A percentile compares a stretch with the other conserved stretches of the same genome.
These are phyloP conservation scores for Myodes glareolus DNA, from an alignment of 2,113 vertebrate genomes.

Conservation along the genomic window DNA sequence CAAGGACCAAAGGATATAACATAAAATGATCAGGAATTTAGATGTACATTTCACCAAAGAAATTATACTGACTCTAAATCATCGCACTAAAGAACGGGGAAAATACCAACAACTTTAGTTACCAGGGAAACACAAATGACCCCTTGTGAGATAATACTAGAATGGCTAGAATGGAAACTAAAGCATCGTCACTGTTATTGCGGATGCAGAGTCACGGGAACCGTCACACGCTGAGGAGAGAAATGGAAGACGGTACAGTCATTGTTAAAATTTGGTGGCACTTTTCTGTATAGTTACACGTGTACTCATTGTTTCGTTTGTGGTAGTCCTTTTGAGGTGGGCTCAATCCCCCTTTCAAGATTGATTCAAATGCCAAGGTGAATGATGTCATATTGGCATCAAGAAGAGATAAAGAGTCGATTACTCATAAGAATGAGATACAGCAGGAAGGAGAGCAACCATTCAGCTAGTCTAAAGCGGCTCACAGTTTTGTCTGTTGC, in stretches of 20 bases:
- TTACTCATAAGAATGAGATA: neutral
- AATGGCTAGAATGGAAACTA: neutral
- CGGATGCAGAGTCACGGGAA: neutral
- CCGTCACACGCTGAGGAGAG: neutral
- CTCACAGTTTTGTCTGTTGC: neutral
- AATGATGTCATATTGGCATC: neutral
- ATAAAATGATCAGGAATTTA: neutral
- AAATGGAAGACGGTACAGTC: neutral
- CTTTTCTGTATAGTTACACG: neutral
- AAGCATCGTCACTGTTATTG: neutral
- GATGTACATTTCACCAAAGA: neutral
- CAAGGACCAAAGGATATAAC: neutral
- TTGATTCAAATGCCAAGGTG: neutral
- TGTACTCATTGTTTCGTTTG: neutral
- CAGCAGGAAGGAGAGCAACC: neutral
- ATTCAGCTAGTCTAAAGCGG: neutral
- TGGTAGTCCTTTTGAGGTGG: neutral
- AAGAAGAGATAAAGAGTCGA: neutral
- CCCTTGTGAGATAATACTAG: neutral
- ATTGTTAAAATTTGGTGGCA: neutral
- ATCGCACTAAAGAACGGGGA: neutral
- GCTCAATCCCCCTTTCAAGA: neutral
- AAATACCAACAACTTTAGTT: neutral
- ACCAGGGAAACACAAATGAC: slow-evolving; percentile 16
- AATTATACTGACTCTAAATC: neutral